Percentiles rank a stretch among this genome's conserved stretches.
Evolutionary conservation across 1,140 invertebrate species (phyloP).

Genomic region (Euwallacea similis): DNA sequence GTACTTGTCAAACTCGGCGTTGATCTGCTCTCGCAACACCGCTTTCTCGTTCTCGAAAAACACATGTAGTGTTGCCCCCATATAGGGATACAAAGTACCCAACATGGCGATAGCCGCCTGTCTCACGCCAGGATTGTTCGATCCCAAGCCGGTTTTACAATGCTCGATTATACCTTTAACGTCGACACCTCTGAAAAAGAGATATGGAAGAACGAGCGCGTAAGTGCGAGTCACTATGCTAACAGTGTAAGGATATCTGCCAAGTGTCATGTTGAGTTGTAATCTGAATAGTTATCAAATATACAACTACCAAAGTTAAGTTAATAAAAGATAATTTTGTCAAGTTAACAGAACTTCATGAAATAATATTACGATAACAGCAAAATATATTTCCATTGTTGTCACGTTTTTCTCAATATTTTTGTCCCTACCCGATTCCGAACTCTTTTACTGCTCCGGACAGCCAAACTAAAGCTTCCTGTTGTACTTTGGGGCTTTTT

Average conservation of each 20-base stretch:
- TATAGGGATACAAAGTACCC: conserved; percentile 78
- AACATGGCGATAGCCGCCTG: conserved; percentile 70
- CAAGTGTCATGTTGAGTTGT: too few species aligned
- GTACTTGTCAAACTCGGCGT: conserved; percentile 83
- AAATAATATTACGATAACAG: too few species aligned
- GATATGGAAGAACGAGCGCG: too few species aligned
- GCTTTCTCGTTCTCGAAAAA: conserved; percentile 89
- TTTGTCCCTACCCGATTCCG: conserved; percentile 68
- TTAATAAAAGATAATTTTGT: too few species aligned
- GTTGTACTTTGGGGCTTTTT: conserved; percentile 90
- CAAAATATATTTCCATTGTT: too few species aligned
- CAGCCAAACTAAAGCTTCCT: conserved; percentile 82
- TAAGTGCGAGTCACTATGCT: neutral
- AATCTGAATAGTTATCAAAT: too few species aligned
- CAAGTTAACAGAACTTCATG: too few species aligned
- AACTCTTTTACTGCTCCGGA: conserved; percentile 79
- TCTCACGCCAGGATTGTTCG: conserved; percentile 82
- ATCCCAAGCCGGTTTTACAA: conserved; percentile 79
- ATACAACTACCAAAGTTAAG: too few species aligned
- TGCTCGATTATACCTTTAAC: conserved; percentile 78
- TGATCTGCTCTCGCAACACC: conserved; percentile 81
- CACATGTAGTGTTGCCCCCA: conserved; percentile 72
- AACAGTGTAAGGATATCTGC: too few species aligned
- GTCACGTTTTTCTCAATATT: too few species aligned
- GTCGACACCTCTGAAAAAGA: conserved; percentile 65